Conservation (phyloP, 2,113 vertebrate species). For the Trichomycterus rosablanca region DNA sequence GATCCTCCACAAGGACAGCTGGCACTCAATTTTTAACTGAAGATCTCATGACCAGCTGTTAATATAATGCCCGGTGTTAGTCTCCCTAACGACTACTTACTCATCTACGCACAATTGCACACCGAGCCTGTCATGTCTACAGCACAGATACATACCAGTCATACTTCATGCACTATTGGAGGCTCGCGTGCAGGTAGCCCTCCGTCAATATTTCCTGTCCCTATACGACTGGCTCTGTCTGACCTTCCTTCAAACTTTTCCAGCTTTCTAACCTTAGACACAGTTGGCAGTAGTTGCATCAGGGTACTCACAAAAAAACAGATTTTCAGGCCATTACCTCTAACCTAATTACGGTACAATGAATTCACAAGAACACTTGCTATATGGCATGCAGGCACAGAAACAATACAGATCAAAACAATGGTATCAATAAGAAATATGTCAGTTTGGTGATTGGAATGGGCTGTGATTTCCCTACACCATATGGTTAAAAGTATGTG, state of each 20-base stretch:
- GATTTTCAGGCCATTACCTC: background rate
- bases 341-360: too few relatives aligned
- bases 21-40: conserved; percentile 9
- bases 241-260: conserved; percentile 7
- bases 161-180: background rate
- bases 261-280: conserved; percentile 10
- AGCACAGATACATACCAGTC: background rate
- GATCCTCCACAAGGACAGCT: conserved; percentile 10
- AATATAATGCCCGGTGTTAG: background rate
- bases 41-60: background rate
- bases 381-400: too few relatives aligned
- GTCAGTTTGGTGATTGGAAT: too few relatives aligned
- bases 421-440: too few relatives aligned
- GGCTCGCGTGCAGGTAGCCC: background rate
- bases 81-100: background rate
- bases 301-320: background rate
- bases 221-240: background rate
- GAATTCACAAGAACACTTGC: too few relatives aligned
- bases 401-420: too few relatives aligned
- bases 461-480: too few relatives aligned
- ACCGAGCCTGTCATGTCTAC: background rate
- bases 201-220: background rate
- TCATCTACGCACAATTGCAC: background rate
- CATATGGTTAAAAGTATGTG: too few relatives aligned
- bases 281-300: conserved; percentile 2